Conservation (phyloP, 2,797 vertebrate species). For the Acanthornis magna region DNA sequence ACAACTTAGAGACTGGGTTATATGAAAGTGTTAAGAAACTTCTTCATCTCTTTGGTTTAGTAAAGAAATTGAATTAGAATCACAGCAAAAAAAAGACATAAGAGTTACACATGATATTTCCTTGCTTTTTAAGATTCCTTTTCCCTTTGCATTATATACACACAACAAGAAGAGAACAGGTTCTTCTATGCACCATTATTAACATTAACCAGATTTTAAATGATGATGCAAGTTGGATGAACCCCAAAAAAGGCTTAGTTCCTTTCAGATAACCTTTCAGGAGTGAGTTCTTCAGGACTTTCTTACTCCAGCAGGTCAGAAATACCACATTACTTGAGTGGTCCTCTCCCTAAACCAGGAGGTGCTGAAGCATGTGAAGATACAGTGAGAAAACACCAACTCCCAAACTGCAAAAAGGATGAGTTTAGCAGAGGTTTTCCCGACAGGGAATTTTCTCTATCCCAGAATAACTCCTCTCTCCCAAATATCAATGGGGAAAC, state of each 20-base stretch:
- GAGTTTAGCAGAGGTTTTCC: neutral
- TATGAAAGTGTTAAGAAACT: neutral
- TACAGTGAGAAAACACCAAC: neutral
- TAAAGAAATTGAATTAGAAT: neutral
- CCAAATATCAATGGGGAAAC: neutral
- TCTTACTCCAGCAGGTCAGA: neutral
- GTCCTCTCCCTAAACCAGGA: neutral
- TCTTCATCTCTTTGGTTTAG: neutral
- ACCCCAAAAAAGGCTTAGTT: neutral
- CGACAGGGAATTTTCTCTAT: neutral
- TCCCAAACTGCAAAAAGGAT: neutral
- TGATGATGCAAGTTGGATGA: neutral
- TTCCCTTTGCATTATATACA: neutral
- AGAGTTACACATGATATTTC: neutral
- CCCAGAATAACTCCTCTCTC: neutral
- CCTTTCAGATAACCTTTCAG: neutral
- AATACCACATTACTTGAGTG: neutral
- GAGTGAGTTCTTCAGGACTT: neutral
- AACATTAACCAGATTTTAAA: neutral
- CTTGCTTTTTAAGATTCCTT: neutral
- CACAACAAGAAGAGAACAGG: neutral
- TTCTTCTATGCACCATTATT: neutral
- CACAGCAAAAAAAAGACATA: neutral
- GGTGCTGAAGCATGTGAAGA: neutral
- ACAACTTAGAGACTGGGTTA: neutral